A percentile compares a stretch with the other conserved stretches of the same genome.
Conservation (phyloP, 2,113 vertebrate genomes). For the Sinocyclocheilus anshuiensis region DNA sequence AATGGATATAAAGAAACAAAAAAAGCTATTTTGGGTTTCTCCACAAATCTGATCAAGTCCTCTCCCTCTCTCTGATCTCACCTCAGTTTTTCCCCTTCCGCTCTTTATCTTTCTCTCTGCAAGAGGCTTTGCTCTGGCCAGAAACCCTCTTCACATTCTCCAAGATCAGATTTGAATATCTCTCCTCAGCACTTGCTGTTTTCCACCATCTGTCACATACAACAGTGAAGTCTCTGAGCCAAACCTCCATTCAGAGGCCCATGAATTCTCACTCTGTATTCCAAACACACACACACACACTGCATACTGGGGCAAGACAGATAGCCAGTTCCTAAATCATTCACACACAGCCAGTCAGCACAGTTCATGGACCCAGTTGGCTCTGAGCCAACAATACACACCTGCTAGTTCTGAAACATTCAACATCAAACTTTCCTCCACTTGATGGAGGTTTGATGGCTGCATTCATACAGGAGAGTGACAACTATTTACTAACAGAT, state of each 20-base stretch:
- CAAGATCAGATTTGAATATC: slow-evolving; percentile 61
- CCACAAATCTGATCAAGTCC: slow-evolving; percentile 33
- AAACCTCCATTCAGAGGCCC: slow-evolving; percentile 79
- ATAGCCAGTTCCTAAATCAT: slow-evolving; percentile 51
- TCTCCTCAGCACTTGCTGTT: slow-evolving; percentile 66
- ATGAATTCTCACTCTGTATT: slow-evolving; percentile 74
- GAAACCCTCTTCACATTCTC: slow-evolving; percentile 54
- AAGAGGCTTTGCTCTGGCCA: slow-evolving; percentile 41
- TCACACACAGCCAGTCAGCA: slow-evolving; percentile 52
- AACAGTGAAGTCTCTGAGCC: slow-evolving; percentile 73
- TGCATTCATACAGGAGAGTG: neutral
- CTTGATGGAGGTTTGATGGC: neutral
- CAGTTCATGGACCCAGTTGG: slow-evolving; percentile 37
- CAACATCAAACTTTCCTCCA: slow-evolving; percentile 41
- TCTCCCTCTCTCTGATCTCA: slow-evolving; percentile 25
- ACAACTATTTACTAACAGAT: slow-evolving; percentile 5
- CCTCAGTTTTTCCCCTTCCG: slow-evolving; percentile 13
- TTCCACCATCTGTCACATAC: slow-evolving; percentile 80
- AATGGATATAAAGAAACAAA: slow-evolving; percentile 21
- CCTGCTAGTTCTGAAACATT: slow-evolving; percentile 25
- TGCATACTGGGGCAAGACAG: slow-evolving; percentile 48
- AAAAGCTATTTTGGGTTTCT: slow-evolving; percentile 20
- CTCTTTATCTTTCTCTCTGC: slow-evolving; percentile 42
- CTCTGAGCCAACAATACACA: slow-evolving; percentile 26
- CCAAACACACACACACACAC: slow-evolving; percentile 61